Percentiles rank a stretch among this genome's conserved stretches.
phyloP scores from a whole-genome alignment of 2,113 vertebrate species.

The Bubo scandiacus region DNA sequence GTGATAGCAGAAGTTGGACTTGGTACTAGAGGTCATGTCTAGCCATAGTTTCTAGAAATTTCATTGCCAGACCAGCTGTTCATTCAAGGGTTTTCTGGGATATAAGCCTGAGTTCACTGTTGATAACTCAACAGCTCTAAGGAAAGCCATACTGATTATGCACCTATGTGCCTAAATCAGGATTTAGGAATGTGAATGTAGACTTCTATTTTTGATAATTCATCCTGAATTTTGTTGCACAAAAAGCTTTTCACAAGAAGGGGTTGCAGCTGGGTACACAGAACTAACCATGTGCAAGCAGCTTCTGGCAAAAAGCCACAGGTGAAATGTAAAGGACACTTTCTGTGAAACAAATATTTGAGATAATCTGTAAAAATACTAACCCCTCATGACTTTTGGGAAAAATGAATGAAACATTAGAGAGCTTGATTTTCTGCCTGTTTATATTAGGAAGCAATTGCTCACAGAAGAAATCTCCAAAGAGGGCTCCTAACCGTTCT shows the following conservation, averaged over 20 bases:
- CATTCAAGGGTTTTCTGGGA: not conserved
- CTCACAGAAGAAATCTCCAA: not conserved
- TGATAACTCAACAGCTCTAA: not conserved
- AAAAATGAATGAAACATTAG: not conserved
- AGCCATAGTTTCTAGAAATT: not conserved
- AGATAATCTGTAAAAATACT: not conserved
- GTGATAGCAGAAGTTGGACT: not conserved
- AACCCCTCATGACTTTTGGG: not conserved
- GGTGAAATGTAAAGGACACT: not conserved
- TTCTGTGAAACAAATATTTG: not conserved
- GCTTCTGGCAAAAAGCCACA: not conserved
- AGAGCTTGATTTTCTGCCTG: not conserved
- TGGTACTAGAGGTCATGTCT: not conserved
- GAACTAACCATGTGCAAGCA: not conserved
- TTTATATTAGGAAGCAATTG: not conserved
- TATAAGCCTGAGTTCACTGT: not conserved
- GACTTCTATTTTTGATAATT: not conserved
- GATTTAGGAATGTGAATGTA: not conserved
- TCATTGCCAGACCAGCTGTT: not conserved
- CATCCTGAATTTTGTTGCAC: not conserved
- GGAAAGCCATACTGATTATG: not conserved
- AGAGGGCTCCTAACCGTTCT: not conserved
- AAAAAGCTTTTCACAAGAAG: not conserved
- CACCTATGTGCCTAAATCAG: not conserved
- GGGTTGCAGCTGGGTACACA: slow-evolving; percentile 38